phyloP scores from a whole-genome alignment of 2,888 invertebrate genomes.

The Pristionchus entomophagus region DNA sequence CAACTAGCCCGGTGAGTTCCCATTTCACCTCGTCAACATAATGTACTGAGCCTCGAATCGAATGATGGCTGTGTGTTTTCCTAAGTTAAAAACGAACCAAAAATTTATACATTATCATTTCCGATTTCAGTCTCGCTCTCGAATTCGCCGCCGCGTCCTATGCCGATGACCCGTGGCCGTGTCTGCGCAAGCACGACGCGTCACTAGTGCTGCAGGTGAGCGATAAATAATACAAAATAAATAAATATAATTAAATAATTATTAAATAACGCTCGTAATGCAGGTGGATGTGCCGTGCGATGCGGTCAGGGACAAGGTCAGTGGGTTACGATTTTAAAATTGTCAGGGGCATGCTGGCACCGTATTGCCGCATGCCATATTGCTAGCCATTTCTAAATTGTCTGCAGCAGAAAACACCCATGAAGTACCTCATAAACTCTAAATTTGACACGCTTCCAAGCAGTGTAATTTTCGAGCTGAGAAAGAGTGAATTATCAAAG shows the following conservation, averaged over 20 bases:
- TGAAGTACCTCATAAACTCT: too few relatives aligned
- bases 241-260: background rate
- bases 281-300: constrained; percentile 64
- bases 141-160: constrained; percentile 67
- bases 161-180: constrained; percentile 64
- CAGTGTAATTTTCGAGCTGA: too few relatives aligned
- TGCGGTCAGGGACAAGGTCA: constrained; percentile 50
- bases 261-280: constrained; percentile 37
- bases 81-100: too few relatives aligned
- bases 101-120: too few relatives aligned
- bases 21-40: background rate
- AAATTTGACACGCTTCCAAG: too few relatives aligned
- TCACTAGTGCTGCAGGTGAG: constrained; percentile 52
- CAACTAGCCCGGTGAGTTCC: background rate
- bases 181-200: constrained; percentile 65
- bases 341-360: too few relatives aligned
- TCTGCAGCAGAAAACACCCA: too few relatives aligned
- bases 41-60: too few relatives aligned
- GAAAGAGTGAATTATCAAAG: too few relatives aligned
- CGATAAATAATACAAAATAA: background rate
- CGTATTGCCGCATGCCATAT: background rate
- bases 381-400: background rate
- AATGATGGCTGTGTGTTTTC: too few relatives aligned
- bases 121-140: constrained; percentile 25
- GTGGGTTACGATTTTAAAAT: background rate